phyloP scores from a whole-genome alignment of 2,113 vertebrate genomes.

The Mohoua ochrocephala region DNA sequence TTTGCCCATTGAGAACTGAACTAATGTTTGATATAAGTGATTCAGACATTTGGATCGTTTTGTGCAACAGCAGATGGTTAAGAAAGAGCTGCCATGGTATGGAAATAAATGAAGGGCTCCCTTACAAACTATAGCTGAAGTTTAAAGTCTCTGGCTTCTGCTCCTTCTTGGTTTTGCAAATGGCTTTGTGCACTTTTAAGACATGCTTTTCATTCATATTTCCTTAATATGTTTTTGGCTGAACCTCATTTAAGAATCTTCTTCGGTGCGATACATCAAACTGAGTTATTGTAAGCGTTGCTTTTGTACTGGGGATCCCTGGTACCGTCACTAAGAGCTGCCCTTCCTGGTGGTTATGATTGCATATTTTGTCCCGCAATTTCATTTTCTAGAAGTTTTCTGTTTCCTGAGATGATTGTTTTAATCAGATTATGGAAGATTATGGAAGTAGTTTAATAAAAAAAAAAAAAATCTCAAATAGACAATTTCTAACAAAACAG shows the following conservation, averaged over 20 bases:
- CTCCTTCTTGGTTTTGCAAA: neutral
- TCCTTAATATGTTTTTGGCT: neutral
- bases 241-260: neutral
- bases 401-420: neutral
- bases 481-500: neutral
- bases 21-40: neutral
- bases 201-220: neutral
- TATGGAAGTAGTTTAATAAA: neutral
- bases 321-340: neutral
- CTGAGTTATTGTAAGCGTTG: neutral
- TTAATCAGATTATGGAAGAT: neutral
- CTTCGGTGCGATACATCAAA: neutral
- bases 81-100: neutral
- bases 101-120: neutral
- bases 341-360: neutral
- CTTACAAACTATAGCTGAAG: neutral
- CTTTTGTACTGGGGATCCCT: neutral
- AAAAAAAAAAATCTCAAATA: neutral
- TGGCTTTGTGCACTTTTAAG: neutral
- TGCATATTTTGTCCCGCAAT: neutral
- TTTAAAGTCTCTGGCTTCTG: neutral
- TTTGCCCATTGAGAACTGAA: constrained; percentile 16
- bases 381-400: neutral
- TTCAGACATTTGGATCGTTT: neutral
- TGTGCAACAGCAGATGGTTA: neutral